These are phyloP conservation scores for Alligator sinensis DNA, from an alignment of 2,113 vertebrate species.

Conservation along the genomic window DNA sequence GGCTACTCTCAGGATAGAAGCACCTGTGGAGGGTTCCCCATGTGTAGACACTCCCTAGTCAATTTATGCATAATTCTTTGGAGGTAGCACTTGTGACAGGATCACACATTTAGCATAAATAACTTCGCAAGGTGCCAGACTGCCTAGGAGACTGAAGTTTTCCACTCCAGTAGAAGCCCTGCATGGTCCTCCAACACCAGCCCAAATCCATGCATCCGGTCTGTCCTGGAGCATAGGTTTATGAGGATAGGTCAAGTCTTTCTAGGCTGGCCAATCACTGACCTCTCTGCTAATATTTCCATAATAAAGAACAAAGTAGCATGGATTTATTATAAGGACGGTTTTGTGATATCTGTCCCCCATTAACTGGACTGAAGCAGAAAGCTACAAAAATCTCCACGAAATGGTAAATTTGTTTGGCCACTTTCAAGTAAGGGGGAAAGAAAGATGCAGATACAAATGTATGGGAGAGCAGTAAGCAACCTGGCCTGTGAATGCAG, in stretches of 20 bases:
- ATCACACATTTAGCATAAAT: neutral
- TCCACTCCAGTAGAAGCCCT: neutral
- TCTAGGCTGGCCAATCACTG: neutral
- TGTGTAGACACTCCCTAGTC: neutral
- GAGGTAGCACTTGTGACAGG: neutral
- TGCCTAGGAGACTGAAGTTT: neutral
- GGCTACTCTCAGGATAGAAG: neutral
- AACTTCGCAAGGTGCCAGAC: neutral
- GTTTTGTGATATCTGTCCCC: neutral
- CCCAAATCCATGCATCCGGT: neutral
- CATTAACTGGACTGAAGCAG: neutral
- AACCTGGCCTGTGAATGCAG: neutral
- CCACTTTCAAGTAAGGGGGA: neutral
- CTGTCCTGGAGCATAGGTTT: neutral
- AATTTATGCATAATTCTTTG: neutral
- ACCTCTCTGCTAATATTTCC: neutral
- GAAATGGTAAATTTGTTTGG: neutral
- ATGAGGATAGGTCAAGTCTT: neutral
- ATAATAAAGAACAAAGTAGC: neutral
- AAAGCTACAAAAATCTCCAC: neutral
- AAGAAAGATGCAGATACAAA: fast-evolving
- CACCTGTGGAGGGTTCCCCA: neutral
- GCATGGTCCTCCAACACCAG: neutral
- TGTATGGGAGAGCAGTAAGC: neutral
- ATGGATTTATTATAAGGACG: neutral